Evolutionary conservation across 2,113 vertebrate species (phyloP), one percentile per base, ranked within the genome.

Genomic region (Nothocercus nigrocapillus): DNA sequence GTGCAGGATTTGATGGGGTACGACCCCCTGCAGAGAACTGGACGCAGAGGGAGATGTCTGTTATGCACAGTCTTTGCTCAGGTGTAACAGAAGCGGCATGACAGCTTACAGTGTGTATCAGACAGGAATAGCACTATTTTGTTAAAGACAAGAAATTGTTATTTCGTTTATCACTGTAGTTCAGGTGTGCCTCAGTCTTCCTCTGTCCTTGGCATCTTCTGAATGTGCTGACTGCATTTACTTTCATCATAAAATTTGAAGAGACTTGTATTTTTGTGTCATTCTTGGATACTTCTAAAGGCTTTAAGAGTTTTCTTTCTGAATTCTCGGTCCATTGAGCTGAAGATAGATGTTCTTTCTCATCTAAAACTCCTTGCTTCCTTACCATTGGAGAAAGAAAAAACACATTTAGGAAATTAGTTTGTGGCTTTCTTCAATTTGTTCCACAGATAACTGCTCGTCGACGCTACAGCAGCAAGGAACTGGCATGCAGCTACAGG

Each of bases 291-390:
- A 80, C 88, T 94, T 90, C 72, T 62, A 80, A 92, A 94, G 91
- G 93, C 90, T 49, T 56, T 82, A 82, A 59, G 64, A 93, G 93
- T 90, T 94, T 93, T 79, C 80, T 70, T 95, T 89, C 72, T 82
- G 62, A 72, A 89, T 95, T 95, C 94, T 94, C 90, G 85, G 78
- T 95, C 95, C 95, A 94, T 62, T 94, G 92, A 93, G 78, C 88
- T 96, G 89, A 87, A 92, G 85, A 85, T 90, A 78, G 83, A 95
- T 95, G 80, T 78, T 70, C 70, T 83, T 93, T 92, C 88, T 94
- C 94, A 93, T 94, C 89, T 96, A 91, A 97, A 95, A 94, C 86
- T 94, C 88, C 95, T 90, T 68, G 68, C 53, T 89, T 93, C 86
- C 80, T 79, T 94, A 91, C 58, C 59, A 82, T 5, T 88, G 84